Evolutionary conservation across 2,888 invertebrate species (phyloP).

Genomic region (Helobdella robusta): DNA sequence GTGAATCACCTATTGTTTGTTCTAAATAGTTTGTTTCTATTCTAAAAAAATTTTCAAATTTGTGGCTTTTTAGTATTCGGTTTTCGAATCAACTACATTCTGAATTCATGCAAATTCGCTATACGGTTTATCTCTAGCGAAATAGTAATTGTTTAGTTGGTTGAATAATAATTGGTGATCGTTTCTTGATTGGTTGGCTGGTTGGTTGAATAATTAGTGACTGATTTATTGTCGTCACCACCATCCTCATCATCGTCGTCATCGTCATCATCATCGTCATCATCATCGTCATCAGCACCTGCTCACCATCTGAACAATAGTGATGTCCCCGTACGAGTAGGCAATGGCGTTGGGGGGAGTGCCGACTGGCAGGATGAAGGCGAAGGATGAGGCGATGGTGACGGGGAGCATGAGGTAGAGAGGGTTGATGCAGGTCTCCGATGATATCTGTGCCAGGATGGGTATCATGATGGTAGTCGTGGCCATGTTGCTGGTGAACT

Average conservation of each 20-base stretch:
- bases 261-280: neutral
- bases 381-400: conserved; percentile 29
- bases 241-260: conserved; percentile 8
- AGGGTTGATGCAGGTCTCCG: conserved; percentile 27
- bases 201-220: too few relatives aligned
- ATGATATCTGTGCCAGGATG: conserved; percentile 39
- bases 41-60: too few relatives aligned
- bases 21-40: too few relatives aligned
- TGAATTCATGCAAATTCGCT: too few relatives aligned
- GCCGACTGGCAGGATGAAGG: conserved; percentile 28
- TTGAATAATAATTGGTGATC: too few relatives aligned
- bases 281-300: neutral
- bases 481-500: conserved; percentile 45
- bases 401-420: conserved; percentile 30
- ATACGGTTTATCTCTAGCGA: too few relatives aligned
- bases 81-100: too few relatives aligned
- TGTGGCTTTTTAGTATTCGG: too few relatives aligned
- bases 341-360: conserved; percentile 31
- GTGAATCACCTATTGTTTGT: too few relatives aligned
- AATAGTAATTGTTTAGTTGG: too few relatives aligned
- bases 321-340: conserved; percentile 28
- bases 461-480: conserved; percentile 46
- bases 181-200: too few relatives aligned
- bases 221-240: neutral
- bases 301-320: conserved; percentile 28